phyloP scores from a whole-genome alignment of 2,113 vertebrate genomes.

The Rostratula benghalensis region DNA sequence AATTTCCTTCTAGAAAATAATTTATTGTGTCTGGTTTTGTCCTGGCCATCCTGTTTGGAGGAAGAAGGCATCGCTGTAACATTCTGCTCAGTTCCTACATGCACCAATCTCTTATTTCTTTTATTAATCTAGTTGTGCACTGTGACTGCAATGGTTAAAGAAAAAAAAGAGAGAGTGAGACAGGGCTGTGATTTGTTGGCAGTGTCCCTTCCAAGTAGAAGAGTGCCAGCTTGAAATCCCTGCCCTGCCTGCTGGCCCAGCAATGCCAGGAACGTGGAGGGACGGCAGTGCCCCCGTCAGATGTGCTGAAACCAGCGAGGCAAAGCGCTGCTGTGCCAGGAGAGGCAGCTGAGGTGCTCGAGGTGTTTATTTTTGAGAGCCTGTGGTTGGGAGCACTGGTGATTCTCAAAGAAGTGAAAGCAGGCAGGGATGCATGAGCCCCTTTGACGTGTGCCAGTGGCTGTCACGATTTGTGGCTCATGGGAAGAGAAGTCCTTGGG shows the following conservation, averaged over 20 bases:
- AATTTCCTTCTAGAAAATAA: not conserved
- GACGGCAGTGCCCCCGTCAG: not conserved
- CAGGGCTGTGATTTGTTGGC: not conserved
- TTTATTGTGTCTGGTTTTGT: not conserved
- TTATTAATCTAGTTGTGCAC: not conserved
- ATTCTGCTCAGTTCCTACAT: not conserved
- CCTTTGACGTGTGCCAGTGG: not conserved
- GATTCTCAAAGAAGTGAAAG: not conserved
- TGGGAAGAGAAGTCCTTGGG: not conserved
- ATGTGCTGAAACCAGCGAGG: not conserved
- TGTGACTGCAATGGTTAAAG: not conserved
- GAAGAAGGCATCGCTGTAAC: not conserved
- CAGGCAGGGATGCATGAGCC: not conserved
- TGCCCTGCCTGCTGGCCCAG: rapidly evolving
- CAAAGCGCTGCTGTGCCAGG: not conserved
- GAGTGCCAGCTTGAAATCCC: not conserved
- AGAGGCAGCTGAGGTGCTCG: rapidly evolving
- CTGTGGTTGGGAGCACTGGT: not conserved
- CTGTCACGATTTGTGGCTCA: not conserved
- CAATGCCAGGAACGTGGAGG: not conserved
- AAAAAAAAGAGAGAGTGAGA: not conserved
- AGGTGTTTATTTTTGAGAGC: not conserved
- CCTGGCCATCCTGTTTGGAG: not conserved
- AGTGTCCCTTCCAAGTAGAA: not conserved
- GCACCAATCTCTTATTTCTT: not conserved